Percentiles rank a stretch among this genome's conserved stretches.
Evolutionary conservation across 2,888 invertebrate genomes (phyloP).

Genomic region (Lapara coniferarum): DNA sequence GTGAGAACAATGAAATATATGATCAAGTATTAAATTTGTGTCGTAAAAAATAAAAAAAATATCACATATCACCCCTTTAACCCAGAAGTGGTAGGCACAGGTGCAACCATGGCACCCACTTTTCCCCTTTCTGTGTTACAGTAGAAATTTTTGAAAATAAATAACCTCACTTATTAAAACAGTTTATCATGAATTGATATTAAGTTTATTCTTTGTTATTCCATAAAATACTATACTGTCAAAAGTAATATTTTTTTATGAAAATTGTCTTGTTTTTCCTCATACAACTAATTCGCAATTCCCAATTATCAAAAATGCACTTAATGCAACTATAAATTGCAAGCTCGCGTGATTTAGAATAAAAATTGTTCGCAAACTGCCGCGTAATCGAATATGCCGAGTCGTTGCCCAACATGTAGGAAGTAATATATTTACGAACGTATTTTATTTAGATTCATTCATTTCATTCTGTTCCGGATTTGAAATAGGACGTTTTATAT

Average conservation of each 20-base stretch:
- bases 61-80: too few relatives aligned
- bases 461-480: background rate
- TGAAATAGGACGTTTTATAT: background rate
- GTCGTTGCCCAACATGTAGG: constrained; percentile 4
- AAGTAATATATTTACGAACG: background rate
- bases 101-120: too few relatives aligned
- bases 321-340: constrained; percentile 1
- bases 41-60: too few relatives aligned
- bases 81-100: too few relatives aligned
- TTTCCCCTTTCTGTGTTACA: too few relatives aligned
- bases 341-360: constrained; percentile 7
- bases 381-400: constrained; percentile 5
- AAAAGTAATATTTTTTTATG: background rate
- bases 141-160: too few relatives aligned
- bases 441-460: constrained; percentile 4
- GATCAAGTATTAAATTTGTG: too few relatives aligned
- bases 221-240: background rate
- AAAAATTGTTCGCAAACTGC: constrained; percentile 10
- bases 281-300: background rate
- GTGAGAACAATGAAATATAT: too few relatives aligned
- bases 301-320: background rate
- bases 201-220: background rate
- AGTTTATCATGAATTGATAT: too few relatives aligned
- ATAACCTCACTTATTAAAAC: too few relatives aligned
- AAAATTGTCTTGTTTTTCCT: background rate